Percentiles rank a stretch among this genome's conserved stretches.
phyloP scores from a whole-genome alignment of 2,797 vertebrate species.

The Gadopsis marmoratus region DNA sequence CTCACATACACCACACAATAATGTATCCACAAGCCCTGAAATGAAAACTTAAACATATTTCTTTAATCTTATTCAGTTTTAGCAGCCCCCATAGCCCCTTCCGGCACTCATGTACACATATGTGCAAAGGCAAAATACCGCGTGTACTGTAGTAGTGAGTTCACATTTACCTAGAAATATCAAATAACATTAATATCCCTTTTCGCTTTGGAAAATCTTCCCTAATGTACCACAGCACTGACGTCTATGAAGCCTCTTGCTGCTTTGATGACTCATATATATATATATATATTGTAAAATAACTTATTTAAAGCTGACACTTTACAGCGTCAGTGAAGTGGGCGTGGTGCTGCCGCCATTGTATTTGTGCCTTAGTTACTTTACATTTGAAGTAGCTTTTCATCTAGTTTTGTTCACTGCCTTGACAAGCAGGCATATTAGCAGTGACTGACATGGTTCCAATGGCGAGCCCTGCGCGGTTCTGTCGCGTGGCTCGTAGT shows the following conservation, averaged over 20 bases:
- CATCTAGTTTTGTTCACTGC: neutral
- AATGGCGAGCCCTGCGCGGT: constrained; percentile 16
- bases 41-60: too few species aligned
- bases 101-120: neutral
- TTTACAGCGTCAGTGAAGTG: neutral
- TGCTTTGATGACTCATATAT: constrained; percentile 1
- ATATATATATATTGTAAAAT: neutral
- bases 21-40: too few species aligned
- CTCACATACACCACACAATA: too few species aligned
- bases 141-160: neutral
- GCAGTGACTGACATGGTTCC: constrained; percentile 27
- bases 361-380: neutral
- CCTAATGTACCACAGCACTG: neutral
- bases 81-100: too few species aligned
- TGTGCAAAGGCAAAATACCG: neutral
- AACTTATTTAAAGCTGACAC: constrained; percentile 19
- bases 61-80: too few species aligned
- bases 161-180: neutral
- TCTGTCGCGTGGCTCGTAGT: constrained; percentile 55
- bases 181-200: neutral
- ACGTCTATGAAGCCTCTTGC: neutral
- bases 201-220: neutral
- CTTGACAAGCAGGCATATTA: neutral
- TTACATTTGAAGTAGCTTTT: neutral
- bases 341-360: neutral